phyloP scores from a whole-genome alignment of 2,888 invertebrate genomes.

The Poecilus cupreus region DNA sequence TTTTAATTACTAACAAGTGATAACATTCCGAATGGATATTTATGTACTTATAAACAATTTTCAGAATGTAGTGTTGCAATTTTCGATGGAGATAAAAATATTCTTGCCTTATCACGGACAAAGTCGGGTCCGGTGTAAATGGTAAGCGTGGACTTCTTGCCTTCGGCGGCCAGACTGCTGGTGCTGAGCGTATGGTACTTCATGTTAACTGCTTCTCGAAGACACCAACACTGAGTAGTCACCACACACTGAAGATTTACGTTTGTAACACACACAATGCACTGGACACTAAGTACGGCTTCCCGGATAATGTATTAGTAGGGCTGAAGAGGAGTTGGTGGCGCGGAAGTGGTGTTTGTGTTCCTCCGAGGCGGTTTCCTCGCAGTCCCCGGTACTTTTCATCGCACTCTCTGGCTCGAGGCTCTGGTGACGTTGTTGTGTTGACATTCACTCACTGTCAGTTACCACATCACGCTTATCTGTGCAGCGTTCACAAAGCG shows the following conservation, averaged over 20 bases:
- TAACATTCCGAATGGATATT: too few relatives aligned
- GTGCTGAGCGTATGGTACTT: slow-evolving; percentile 80
- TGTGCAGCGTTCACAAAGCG: neutral
- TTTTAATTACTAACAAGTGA: neutral
- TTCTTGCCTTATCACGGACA: slow-evolving; percentile 75
- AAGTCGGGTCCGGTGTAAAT: slow-evolving; percentile 78
- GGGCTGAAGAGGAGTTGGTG: too few relatives aligned
- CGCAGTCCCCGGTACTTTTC: neutral
- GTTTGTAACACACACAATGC: neutral
- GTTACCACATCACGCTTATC: neutral
- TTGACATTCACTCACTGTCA: neutral
- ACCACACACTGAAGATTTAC: too few relatives aligned
- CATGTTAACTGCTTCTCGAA: slow-evolving; percentile 70
- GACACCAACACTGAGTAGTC: too few relatives aligned
- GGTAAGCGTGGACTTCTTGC: slow-evolving; percentile 80
- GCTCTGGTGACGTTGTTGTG: too few relatives aligned
- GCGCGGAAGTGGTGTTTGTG: neutral
- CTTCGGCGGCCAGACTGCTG: slow-evolving; percentile 80
- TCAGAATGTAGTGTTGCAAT: neutral
- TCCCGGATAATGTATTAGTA: too few relatives aligned
- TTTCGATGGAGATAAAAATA: neutral
- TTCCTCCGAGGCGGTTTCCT: neutral
- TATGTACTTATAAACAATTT: neutral
- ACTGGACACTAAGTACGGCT: neutral
- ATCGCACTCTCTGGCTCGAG: neutral